Conservation (phyloP, 2,888 invertebrate genomes). For the Phalera bucephala region DNA sequence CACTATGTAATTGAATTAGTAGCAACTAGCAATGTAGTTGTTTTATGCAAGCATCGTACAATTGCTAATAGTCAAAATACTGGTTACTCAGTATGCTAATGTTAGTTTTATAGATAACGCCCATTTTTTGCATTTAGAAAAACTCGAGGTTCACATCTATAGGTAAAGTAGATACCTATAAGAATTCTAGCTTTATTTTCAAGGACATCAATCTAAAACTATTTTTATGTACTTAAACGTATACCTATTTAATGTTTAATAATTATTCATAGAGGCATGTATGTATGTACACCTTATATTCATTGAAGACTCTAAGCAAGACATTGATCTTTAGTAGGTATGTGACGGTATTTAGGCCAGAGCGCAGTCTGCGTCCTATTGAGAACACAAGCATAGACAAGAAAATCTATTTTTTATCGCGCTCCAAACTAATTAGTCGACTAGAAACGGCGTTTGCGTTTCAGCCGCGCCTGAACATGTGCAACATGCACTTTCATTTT, state of each 20-base stretch:
- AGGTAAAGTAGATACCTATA: slow-evolving; percentile 20
- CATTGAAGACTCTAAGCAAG: slow-evolving; percentile 21
- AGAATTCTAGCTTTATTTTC: slow-evolving; percentile 12
- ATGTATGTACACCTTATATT: too few relatives aligned
- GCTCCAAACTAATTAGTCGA: slow-evolving; percentile 50
- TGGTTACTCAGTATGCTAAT: slow-evolving; percentile 2
- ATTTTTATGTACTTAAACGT: not conserved
- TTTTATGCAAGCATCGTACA: too few relatives aligned
- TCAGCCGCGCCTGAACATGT: slow-evolving; percentile 34
- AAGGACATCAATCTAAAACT: slow-evolving; percentile 14
- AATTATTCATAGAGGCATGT: slow-evolving; percentile 15
- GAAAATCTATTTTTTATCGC: slow-evolving; percentile 67
- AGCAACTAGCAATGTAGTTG: too few relatives aligned
- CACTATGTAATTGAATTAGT: too few relatives aligned
- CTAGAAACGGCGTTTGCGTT: slow-evolving; percentile 41
- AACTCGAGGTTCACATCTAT: slow-evolving; percentile 19
- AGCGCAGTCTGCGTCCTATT: slow-evolving; percentile 40
- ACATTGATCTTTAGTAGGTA: slow-evolving; percentile 35
- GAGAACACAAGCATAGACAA: slow-evolving; percentile 48
- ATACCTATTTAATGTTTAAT: too few relatives aligned
- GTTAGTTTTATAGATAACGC: slow-evolving; percentile 12
- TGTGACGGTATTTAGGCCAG: slow-evolving; percentile 65
- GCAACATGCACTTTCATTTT: slow-evolving; percentile 55
- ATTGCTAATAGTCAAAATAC: not conserved
- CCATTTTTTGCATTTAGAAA: slow-evolving; percentile 25